Conservation (phyloP, 2,888 invertebrate species). For the Odiellus spinosus region DNA sequence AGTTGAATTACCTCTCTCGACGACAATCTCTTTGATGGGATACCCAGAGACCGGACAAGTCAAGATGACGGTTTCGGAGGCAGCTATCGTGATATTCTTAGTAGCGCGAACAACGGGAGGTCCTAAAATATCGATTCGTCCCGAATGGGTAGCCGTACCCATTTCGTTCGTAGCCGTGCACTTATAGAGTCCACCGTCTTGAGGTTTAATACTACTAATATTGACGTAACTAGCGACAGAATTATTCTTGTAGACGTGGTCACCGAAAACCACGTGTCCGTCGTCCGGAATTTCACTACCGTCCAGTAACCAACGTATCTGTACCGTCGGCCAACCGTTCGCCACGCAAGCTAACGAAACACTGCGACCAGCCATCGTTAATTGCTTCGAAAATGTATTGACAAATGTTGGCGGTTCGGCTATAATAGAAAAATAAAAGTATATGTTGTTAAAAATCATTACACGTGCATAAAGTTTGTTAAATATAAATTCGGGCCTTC, state of each 20-base stretch:
- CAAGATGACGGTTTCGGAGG: slow-evolving; percentile 6
- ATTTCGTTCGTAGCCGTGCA: slow-evolving; percentile 15
- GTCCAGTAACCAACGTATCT: not conserved
- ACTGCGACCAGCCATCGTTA: not conserved
- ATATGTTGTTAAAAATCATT: too few species aligned
- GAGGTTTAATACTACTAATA: slow-evolving; percentile 3
- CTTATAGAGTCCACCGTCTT: slow-evolving; percentile 16
- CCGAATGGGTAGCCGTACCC: slow-evolving; percentile 10
- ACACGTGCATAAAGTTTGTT: too few species aligned
- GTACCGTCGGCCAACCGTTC: not conserved
- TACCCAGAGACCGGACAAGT: slow-evolving; percentile 14
- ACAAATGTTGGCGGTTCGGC: not conserved
- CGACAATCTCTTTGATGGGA: slow-evolving; percentile 11
- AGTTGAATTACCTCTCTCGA: slow-evolving; percentile 9
- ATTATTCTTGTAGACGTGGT: not conserved
- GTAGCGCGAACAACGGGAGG: slow-evolving; percentile 7
- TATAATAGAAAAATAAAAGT: not conserved
- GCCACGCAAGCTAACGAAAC: not conserved
- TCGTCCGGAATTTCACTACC: not conserved
- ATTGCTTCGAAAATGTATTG: not conserved
- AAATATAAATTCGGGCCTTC: too few species aligned
- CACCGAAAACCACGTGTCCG: not conserved
- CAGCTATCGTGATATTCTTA: slow-evolving; percentile 12
- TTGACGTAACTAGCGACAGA: slow-evolving; percentile 4
- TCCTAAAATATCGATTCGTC: slow-evolving; percentile 16